phyloP scores from a whole-genome alignment of 64 coral and sea anemone genomes.

The Orbicella faveolata region DNA sequence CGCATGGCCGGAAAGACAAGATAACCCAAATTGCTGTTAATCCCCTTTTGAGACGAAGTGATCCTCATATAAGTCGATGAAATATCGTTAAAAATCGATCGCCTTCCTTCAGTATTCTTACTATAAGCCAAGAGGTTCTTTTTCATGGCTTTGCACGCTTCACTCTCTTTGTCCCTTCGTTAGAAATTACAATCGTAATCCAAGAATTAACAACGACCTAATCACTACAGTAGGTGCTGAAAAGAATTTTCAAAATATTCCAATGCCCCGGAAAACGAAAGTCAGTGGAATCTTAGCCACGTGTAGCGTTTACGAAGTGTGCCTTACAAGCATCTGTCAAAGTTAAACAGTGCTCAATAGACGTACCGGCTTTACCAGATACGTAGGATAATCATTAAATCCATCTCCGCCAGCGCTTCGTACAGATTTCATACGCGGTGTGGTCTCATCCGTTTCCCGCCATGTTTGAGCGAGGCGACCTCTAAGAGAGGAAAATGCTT shows the following conservation, averaged over 20 bases:
- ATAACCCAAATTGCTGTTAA: background rate
- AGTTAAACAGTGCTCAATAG: background rate
- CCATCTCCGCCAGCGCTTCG: background rate
- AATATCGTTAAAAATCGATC: background rate
- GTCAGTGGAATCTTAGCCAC: background rate
- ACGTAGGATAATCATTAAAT: background rate
- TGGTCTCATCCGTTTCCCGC: background rate
- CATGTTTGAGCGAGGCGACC: background rate
- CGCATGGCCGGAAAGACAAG: background rate
- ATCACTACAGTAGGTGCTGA: background rate
- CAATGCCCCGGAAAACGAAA: background rate
- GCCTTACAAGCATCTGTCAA: slow-evolving; percentile 16
- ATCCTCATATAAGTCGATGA: background rate
- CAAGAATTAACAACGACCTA: background rate
- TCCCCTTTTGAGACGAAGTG: background rate
- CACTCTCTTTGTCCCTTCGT: too few relatives aligned
- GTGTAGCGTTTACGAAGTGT: background rate
- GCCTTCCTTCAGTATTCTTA: background rate
- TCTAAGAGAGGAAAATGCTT: background rate
- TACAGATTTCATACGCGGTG: background rate
- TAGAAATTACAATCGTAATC: too few relatives aligned
- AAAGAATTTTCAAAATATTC: background rate
- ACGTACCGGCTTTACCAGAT: background rate
- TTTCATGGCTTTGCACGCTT: too few relatives aligned
- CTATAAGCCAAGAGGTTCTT: too few relatives aligned